Base-by-base conservation (phyloP, 2,797 vertebrate genomes). In the Rhynchotus rufescens region DNA sequence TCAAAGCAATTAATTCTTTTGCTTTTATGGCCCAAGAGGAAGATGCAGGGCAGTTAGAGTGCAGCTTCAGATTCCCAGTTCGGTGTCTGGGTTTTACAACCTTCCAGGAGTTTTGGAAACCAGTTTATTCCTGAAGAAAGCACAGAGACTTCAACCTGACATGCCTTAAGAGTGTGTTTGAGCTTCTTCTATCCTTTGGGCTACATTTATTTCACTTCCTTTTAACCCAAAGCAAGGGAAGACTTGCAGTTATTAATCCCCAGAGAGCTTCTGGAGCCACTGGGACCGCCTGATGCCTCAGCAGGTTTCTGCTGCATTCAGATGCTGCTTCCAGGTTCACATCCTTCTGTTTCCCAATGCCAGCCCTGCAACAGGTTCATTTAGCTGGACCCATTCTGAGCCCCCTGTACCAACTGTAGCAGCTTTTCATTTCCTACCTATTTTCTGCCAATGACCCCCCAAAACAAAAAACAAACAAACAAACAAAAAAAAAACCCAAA, bases 321-420 rank as follows among this genome's bases (percentile, higher is more conserved):
- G 8, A 4, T 7, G 9, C 10, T 42, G 16, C 34, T 80, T 17
- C 44, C 57, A 85, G 40, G 21, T 42, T 71, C 65, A 15, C 8
- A 0, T 22, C 32, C 52, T 51, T 28, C 73, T 51, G 30, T 59
- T 66, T 38, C 47, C 52, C 69, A 30, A n/a, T 2, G 2, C 68
- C 67, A 44, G 34, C 44, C 38, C 62, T 47, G 72, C 40, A 57
- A 3, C 1, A n/a, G 32, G 44, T 30, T 6, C 65, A 40, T 23
- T 10, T 11, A 10, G 2, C 4, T 0, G 44, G 34, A 45, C 9
- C 25, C 4, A 1, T 49, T 4, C 14, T 2, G 34, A 86, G 74
- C 86, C 54, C 66, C 57, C 0, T 15, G 52, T 2, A 54, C 56
- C 67, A 44, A 9, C 30, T 56, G 17, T 11, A 64, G 13, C 1